These are phyloP conservation scores for Pogona vitticeps DNA, from an alignment of 2,113 vertebrate genomes.

Conservation along the genomic window DNA sequence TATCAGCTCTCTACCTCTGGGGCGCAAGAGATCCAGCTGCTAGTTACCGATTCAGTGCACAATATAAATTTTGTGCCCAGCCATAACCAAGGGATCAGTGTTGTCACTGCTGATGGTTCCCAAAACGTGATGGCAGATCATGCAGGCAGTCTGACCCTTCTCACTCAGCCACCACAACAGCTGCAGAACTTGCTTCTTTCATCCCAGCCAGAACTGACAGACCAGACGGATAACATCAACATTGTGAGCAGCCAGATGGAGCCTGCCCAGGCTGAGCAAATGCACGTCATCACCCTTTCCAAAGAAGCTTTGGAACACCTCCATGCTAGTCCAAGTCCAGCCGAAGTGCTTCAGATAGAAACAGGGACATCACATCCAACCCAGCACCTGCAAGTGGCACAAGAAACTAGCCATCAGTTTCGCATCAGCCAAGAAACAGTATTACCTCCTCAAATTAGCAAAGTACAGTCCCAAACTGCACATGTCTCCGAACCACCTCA, in stretches of 20 bases:
- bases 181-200: constrained; percentile 85
- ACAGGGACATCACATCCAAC: constrained; percentile 54
- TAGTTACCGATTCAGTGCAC: constrained; percentile 86
- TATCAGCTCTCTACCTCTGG: constrained; percentile 84
- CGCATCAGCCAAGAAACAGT: constrained; percentile 65
- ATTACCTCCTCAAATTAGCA: constrained; percentile 65
- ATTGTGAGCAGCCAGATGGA: constrained; percentile 81
- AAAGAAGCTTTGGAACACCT: constrained; percentile 91
- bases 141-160: constrained; percentile 81
- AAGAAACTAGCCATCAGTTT: constrained; percentile 68
- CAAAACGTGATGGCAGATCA: constrained; percentile 69
- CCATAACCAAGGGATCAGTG: constrained; percentile 86
- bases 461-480: constrained; percentile 73
- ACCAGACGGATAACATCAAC: constrained; percentile 83
- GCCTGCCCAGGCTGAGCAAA: constrained; percentile 80
- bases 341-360: constrained; percentile 69
- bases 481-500: constrained; percentile 69
- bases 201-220: constrained; percentile 74
- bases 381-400: constrained; percentile 75
- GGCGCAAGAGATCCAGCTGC: constrained; percentile 91
- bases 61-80: constrained; percentile 85
- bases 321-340: constrained; percentile 79
- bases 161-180: constrained; percentile 81
- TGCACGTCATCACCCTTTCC: constrained; percentile 92
- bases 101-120: constrained; percentile 77